Base-by-base conservation (phyloP, 2,797 vertebrate species). In the Pseudotriccus pelzelni region DNA sequence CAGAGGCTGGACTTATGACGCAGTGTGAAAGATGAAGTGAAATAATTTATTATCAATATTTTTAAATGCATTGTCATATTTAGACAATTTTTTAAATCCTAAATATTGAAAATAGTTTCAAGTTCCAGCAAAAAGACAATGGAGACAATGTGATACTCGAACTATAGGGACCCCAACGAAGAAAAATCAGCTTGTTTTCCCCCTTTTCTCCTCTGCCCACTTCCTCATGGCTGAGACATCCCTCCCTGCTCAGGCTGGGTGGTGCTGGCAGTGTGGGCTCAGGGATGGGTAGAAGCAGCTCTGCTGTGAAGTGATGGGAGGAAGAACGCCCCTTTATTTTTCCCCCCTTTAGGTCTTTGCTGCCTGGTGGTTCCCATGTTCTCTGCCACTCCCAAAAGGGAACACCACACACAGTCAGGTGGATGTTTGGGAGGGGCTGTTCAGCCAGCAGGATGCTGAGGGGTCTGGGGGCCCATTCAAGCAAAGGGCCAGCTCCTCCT, bases 151-250 rank as follows among this genome's bases (percentile, higher is more conserved):
- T 34, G 47, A 9, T 12, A 32, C 87, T 84, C 4, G 8, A 68
- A 27, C 19, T 9, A 6, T 1, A 7, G 52, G 59, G 43, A 49
- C 10, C 2, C 22, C 27, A 12, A 3, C 0, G 39, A 52, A 50
- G 19, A 53, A 30, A 60, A 46, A 4, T 10, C 43, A n/a, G 30
- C 49, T 70, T 39, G 8, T 22, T 16, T 88, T 56, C 39, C 9
- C 18, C 43, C 17, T 41, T 60, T 24, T 56, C n/a, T 34, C 36
- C 47, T 27, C 32, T 58, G 72, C 37, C 14, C 5, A 1, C 30
- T 34, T 27, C 12, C 24, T 34, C 2, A 0, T 12, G 39, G 58
- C 46, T 21, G 28, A 49, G 44, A n/a, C 17, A 59, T 32, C 72
- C 43, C 55, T 30, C n/a, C 15, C 55, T 37, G 55, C 27, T 22